Conservation (phyloP, 37 sponge, comb jelly and placozoan genomes). For the Diacarnus erythraeanus region DNA sequence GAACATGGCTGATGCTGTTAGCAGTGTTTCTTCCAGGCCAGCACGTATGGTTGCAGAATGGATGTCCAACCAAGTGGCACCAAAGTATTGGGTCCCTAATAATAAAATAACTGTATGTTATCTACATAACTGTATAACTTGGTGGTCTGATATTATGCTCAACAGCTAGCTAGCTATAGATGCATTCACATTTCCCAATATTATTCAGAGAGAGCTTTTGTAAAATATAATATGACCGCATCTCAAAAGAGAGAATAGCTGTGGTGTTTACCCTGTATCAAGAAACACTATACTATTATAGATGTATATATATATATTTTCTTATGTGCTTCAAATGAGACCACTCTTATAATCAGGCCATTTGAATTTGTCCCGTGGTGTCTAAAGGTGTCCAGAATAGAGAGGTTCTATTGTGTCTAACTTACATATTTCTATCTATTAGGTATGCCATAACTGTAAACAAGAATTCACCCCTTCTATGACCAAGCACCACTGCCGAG, state of each 20-base stretch:
- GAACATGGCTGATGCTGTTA: conserved; percentile 55
- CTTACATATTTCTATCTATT: neutral
- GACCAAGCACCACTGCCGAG: conserved; percentile 95
- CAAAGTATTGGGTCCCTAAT: conserved; percentile 92
- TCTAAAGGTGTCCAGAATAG: no score
- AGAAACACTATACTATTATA: no score
- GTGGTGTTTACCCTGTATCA: no score
- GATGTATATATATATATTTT: no score
- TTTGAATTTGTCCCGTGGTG: no score
- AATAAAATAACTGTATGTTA: conserved; percentile 55
- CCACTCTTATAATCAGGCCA: no score
- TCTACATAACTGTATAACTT: neutral
- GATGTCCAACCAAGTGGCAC: conserved; percentile 83
- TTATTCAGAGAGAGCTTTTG: no score
- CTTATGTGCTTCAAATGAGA: no score
- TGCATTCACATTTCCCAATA: no score
- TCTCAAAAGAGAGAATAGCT: no score
- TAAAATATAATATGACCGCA: no score
- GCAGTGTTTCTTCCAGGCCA: conserved; percentile 58
- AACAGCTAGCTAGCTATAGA: no score
- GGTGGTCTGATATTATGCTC: neutral
- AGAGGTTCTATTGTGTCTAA: neutral
- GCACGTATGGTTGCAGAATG: conserved; percentile 76
- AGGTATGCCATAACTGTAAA: conserved; percentile 77
- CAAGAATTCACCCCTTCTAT: conserved; percentile 56